A percentile compares a stretch with the other conserved stretches of the same genome.
Conservation (phyloP, 2,113 vertebrate species). For the Notarius lentiginosus region DNA sequence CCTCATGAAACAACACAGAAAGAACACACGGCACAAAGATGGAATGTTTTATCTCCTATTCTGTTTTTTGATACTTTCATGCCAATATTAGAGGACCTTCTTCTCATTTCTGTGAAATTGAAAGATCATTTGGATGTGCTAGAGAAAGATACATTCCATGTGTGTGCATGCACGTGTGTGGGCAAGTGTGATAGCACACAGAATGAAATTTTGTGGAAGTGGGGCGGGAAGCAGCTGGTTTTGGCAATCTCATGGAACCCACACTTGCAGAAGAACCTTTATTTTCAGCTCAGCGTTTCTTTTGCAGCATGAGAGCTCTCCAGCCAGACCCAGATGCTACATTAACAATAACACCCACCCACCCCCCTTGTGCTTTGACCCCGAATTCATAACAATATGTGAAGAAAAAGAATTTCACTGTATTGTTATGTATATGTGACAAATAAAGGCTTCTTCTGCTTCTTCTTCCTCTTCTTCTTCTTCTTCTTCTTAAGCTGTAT, state of each 20-base stretch:
- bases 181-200: slow-evolving; percentile 12
- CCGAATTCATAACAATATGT: no score
- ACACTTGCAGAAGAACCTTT: neutral
- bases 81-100: neutral
- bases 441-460: no score
- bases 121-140: slow-evolving; percentile 17
- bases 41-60: neutral
- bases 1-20: no score
- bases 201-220: slow-evolving; percentile 24
- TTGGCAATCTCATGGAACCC: neutral
- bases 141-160: neutral
- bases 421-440: no score
- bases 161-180: slow-evolving; percentile 15
- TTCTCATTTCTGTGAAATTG: slow-evolving; percentile 2
- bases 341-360: neutral
- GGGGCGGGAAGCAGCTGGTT: slow-evolving; percentile 5
- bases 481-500: slow-evolving; percentile 10
- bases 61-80: neutral
- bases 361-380: no score
- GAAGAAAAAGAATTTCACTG: no score
- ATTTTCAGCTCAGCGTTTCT: neutral
- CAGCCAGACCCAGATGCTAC: neutral
- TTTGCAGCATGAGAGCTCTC: slow-evolving; percentile 3
- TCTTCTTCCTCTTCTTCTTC: neutral
- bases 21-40: no score